These are phyloP conservation scores for Ochropacha duplaris DNA, from an alignment of 2,888 invertebrate genomes.

Conservation along the genomic window DNA sequence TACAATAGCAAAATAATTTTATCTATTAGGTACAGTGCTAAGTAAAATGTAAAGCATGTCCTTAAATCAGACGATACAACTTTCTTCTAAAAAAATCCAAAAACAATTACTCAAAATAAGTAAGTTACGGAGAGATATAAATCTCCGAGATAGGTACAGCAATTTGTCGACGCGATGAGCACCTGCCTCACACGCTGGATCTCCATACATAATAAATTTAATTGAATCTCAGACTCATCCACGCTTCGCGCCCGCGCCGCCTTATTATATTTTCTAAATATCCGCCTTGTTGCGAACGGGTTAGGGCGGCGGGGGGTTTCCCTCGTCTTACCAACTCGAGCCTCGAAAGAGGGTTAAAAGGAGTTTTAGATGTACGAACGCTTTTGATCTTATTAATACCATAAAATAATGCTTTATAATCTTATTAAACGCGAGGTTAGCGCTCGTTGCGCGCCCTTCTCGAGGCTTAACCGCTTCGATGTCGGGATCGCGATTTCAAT, in stretches of 20 bases:
- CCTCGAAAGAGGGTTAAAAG: conserved; percentile 82
- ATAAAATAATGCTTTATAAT: conserved; percentile 90
- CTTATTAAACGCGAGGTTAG: conserved; percentile 89
- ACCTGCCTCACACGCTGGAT: conserved; percentile 73
- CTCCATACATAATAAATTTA: conserved; percentile 83
- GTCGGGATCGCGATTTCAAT: conserved; percentile 65
- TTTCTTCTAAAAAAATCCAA: conserved; percentile 7
- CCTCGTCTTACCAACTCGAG: conserved; percentile 80
- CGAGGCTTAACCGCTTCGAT: conserved; percentile 54
- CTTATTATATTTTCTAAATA: conserved; percentile 80
- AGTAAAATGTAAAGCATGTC: background rate
- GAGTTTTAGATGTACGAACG: conserved; percentile 84
- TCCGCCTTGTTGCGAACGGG: conserved; percentile 69
- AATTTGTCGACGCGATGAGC: conserved; percentile 75
- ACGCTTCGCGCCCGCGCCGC: conserved; percentile 59
- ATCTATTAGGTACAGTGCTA: no score
- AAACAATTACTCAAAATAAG: conserved; percentile 21
- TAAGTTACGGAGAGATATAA: conserved; percentile 38
- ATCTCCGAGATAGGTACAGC: conserved; percentile 51
- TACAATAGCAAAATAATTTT: no score
- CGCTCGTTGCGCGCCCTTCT: conserved; percentile 74
- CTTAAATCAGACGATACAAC: background rate
- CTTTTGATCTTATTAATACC: conserved; percentile 90
- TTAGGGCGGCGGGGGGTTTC: conserved; percentile 59
- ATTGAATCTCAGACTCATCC: conserved; percentile 81